Percentiles rank a stretch among this genome's conserved stretches.
Conservation (phyloP, 92 coral and sea anemone species). For the Epizoanthus fatuus region DNA sequence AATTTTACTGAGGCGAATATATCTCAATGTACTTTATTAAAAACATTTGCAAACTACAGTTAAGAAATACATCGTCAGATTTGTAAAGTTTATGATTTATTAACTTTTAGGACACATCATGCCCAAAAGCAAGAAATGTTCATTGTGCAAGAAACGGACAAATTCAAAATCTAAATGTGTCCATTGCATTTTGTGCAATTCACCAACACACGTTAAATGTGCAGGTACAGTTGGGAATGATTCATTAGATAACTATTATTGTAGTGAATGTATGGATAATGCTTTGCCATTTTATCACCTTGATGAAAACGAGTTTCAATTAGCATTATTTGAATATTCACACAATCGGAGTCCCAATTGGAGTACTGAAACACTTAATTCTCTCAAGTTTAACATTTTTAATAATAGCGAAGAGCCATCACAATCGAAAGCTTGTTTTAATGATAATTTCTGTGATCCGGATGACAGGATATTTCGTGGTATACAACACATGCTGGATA, state of each 20-base stretch:
- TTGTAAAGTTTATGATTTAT: background rate
- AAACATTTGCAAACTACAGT: background rate
- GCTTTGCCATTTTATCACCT: conserved; percentile 1
- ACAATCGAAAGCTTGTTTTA: background rate
- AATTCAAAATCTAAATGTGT: background rate
- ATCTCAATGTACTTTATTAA: background rate
- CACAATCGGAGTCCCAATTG: background rate
- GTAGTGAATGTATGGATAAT: background rate
- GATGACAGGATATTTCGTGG: conserved; percentile 1
- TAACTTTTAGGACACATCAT: background rate
- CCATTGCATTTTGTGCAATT: background rate
- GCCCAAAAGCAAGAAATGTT: conserved; percentile 2
- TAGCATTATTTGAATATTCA: background rate
- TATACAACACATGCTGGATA: conserved; percentile 6
- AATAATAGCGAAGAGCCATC: background rate
- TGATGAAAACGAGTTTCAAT: background rate
- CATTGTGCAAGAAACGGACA: background rate
- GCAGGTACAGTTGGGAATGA: conserved; percentile 5
- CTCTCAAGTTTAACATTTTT: background rate
- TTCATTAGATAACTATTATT: conserved; percentile 1
- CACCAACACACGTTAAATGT: background rate
- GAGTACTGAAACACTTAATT: conserved; percentile 2
- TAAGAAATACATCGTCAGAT: background rate
- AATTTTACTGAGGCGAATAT: background rate
- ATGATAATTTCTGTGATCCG: background rate